Evolutionary conservation across 1,140 invertebrate genomes (phyloP).

Genomic region (Drosophila ambigua): DNA sequence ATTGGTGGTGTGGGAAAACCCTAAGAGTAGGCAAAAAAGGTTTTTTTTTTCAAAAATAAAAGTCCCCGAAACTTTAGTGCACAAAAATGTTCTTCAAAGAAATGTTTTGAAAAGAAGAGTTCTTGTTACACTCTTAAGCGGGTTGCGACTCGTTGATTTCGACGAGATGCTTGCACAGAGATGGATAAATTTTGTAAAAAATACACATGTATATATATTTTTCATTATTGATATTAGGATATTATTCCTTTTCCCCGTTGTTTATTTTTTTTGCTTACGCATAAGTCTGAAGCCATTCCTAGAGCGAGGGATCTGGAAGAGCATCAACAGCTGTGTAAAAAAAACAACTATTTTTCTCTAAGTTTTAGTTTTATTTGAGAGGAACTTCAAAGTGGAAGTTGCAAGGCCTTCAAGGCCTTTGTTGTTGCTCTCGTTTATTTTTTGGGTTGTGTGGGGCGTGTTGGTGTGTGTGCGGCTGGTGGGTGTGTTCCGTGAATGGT

Average conservation of each 20-base stretch:
- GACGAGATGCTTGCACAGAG: neutral
- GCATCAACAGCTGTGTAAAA: too few species aligned
- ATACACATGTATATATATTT: too few species aligned
- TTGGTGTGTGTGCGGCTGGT: constrained; percentile 14
- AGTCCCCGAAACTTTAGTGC: neutral
- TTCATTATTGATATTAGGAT: too few species aligned
- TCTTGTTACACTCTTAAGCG: too few species aligned
- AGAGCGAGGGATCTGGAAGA: too few species aligned
- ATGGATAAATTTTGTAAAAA: too few species aligned
- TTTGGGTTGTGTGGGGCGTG: constrained; percentile 22
- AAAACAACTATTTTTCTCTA: neutral
- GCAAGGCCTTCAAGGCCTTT: constrained; percentile 38
- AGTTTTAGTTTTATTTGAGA: constrained; percentile 20
- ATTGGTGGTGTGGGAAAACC: neutral
- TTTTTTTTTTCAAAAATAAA: constrained; percentile 1
- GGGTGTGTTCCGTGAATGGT: neutral
- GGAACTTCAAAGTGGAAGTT: constrained; percentile 76
- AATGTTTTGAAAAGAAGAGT: too few species aligned
- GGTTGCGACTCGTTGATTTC: constrained; percentile 1
- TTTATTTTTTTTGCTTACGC: too few species aligned
- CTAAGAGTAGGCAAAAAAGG: constrained; percentile 19
- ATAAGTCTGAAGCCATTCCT: too few species aligned
- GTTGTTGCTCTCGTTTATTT: constrained; percentile 35
- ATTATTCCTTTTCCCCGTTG: too few species aligned
- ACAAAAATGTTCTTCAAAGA: too few species aligned